phyloP scores from a whole-genome alignment of 2,797 vertebrate genomes.

The Bryconaethiops microstoma region DNA sequence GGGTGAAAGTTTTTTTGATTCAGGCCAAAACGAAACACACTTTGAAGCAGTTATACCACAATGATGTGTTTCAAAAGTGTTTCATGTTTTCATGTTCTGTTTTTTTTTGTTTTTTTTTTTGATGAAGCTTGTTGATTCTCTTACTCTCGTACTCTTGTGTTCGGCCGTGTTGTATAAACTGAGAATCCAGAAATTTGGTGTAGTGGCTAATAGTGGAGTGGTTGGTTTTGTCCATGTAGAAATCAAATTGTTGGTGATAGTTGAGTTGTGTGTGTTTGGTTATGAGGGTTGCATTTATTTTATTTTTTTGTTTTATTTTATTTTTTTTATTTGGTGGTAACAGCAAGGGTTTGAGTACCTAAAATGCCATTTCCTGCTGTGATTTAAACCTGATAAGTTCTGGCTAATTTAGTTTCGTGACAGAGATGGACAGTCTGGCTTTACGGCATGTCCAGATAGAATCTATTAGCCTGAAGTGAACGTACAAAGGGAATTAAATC shows the following conservation, averaged over 20 bases:
- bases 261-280: constrained; percentile 29
- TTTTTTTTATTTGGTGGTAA: constrained; percentile 6
- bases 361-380: constrained; percentile 2
- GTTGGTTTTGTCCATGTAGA: constrained; percentile 36
- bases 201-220: constrained; percentile 26
- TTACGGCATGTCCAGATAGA: not conserved
- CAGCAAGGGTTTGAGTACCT: constrained; percentile 12
- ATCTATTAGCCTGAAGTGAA: constrained; percentile 16
- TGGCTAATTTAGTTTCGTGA: constrained; percentile 7
- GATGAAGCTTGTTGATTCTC: constrained; percentile 5
- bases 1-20: not conserved
- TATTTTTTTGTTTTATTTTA: too few species aligned
- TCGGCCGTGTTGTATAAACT: constrained; percentile 17
- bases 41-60: not conserved
- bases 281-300: constrained; percentile 21
- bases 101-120: not conserved
- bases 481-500: constrained; percentile 38
- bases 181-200: constrained; percentile 24
- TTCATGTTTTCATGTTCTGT: not conserved
- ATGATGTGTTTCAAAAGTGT: constrained; percentile 3
- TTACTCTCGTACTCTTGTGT: constrained; percentile 2
- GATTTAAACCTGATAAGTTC: not conserved
- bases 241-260: constrained; percentile 31
- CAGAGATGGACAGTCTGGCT: constrained; percentile 12
- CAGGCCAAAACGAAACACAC: not conserved